A percentile compares a stretch with the other conserved stretches of the same genome.
phyloP scores from a whole-genome alignment of 2,888 invertebrate species.

The Lycaena phlaeas region DNA sequence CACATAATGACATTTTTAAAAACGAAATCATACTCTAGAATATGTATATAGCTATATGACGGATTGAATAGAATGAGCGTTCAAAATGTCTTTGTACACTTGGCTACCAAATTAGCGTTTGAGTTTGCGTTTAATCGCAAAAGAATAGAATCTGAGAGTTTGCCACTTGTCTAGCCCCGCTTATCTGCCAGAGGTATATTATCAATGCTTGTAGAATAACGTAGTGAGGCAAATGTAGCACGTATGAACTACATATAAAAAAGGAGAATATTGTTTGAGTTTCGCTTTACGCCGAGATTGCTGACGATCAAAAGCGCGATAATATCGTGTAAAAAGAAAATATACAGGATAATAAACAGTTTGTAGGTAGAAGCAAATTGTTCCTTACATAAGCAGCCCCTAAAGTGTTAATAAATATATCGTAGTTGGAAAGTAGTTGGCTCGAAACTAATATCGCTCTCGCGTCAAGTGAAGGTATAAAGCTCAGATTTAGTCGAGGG shows the following conservation, averaged over 20 bases:
- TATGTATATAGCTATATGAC: too few species aligned
- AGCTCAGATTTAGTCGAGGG: constrained; percentile 72
- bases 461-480: constrained; percentile 73
- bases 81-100: too few species aligned
- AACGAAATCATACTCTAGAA: too few species aligned
- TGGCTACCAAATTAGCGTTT: too few species aligned
- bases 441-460: constrained; percentile 70
- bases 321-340: not conserved
- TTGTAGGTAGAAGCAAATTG: constrained; percentile 1
- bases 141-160: too few species aligned
- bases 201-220: too few species aligned
- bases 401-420: constrained; percentile 63
- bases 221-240: too few species aligned
- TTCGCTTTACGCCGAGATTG: not conserved
- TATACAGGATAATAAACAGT: not conserved
- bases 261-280: not conserved
- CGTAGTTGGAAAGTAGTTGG: constrained; percentile 63
- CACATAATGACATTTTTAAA: too few species aligned
- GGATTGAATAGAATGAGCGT: too few species aligned
- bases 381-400: constrained; percentile 17
- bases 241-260: not conserved
- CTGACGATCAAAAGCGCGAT: constrained; percentile 2
- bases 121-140: too few species aligned
- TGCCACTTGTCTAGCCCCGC: too few species aligned
- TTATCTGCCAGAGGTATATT: too few species aligned